Conservation (phyloP, 2,888 invertebrate species). For the Drosophila kuntzei region DNA sequence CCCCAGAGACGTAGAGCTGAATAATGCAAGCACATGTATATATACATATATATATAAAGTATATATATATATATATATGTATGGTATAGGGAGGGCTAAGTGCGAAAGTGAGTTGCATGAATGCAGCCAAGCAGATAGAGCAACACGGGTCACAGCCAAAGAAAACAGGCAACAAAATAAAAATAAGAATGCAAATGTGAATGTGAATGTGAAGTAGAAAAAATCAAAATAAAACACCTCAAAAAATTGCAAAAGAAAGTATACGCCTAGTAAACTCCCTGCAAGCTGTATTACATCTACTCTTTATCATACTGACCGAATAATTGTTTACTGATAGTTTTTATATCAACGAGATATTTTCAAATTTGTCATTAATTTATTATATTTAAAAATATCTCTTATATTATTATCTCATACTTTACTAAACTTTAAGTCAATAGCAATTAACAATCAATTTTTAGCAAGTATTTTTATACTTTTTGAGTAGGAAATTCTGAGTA, state of each 20-base stretch:
- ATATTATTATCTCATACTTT: too few relatives aligned
- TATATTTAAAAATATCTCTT: too few relatives aligned
- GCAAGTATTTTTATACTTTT: too few relatives aligned
- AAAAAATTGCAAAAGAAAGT: neutral
- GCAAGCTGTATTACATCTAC: neutral
- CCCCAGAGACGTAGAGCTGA: conserved; percentile 45
- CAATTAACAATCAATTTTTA: too few relatives aligned
- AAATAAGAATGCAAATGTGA: conserved; percentile 7
- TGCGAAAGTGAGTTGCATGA: conserved; percentile 79
- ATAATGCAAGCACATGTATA: conserved; percentile 68
- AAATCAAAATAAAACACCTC: conserved; percentile 14
- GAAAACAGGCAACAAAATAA: conserved; percentile 32
- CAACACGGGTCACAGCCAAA: conserved; percentile 72
- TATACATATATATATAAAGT: conserved; percentile 5
- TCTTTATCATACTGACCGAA: neutral
- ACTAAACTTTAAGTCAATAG: too few relatives aligned
- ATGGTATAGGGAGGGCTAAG: conserved; percentile 49
- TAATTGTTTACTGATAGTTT: too few relatives aligned
- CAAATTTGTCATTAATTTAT: too few relatives aligned
- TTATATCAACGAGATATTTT: too few relatives aligned
- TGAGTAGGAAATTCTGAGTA: too few relatives aligned
- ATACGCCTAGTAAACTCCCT: neutral
- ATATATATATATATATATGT: conserved; percentile 3
- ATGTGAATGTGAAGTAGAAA: conserved; percentile 7
- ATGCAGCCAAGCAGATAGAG: conserved; percentile 76